A percentile compares a stretch with the other conserved stretches of the same genome.
Conservation (phyloP, 2,113 vertebrate genomes). For the Cottus gobio region DNA sequence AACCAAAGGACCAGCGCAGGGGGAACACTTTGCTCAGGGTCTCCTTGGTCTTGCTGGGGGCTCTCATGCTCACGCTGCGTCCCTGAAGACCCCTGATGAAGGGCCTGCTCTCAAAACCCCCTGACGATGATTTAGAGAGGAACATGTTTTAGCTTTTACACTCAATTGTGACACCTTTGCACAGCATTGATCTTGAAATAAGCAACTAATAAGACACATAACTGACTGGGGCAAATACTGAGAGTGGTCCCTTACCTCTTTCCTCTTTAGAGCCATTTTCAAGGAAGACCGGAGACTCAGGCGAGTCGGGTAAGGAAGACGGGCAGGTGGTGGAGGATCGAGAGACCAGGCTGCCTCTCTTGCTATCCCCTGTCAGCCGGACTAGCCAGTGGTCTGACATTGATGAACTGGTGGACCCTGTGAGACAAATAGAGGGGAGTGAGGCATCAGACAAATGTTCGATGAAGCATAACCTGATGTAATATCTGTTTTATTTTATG, state of each 20-base stretch:
- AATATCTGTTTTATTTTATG: too few species aligned
- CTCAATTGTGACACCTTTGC: background rate
- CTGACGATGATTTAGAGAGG: conserved; percentile 61
- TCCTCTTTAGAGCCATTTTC: conserved; percentile 69
- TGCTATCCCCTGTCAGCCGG: conserved; percentile 81
- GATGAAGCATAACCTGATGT: too few species aligned
- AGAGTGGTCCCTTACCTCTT: conserved; percentile 76
- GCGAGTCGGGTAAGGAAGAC: conserved; percentile 73
- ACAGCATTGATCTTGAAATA: background rate
- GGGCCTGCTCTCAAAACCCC: conserved; percentile 80
- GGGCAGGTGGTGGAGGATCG: conserved; percentile 76
- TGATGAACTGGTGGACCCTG: conserved; percentile 89
- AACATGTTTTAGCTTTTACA: conserved; percentile 14
- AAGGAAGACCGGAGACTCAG: conserved; percentile 79
- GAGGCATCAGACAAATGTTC: background rate
- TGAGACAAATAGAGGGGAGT: conserved; percentile 11
- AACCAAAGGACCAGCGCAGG: conserved; percentile 86
- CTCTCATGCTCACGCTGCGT: conserved; percentile 87
- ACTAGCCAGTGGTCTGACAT: conserved; percentile 90
- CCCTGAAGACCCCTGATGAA: conserved; percentile 82
- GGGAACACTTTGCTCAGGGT: conserved; percentile 82
- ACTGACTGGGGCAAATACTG: background rate
- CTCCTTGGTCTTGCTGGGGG: conserved; percentile 77
- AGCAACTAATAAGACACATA: background rate
- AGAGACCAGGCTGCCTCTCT: conserved; percentile 80